Percentiles rank a stretch among this genome's conserved stretches.
Evolutionary conservation across 2,888 invertebrate species (phyloP).

Genomic region (Pseudococcus longispinus): DNA sequence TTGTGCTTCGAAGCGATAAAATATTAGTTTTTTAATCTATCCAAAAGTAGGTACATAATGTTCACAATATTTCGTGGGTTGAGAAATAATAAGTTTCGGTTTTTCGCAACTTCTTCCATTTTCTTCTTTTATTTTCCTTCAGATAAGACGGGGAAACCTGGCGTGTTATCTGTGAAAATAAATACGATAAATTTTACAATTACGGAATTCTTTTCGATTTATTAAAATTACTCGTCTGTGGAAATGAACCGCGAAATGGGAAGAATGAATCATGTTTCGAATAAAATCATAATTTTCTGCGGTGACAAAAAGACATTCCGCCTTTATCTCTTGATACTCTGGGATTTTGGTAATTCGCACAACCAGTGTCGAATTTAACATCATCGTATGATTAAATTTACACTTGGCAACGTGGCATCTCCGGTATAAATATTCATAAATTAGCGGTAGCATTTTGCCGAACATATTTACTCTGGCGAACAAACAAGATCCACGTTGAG

Average conservation of each 20-base stretch:
- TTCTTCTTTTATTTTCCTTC: not conserved
- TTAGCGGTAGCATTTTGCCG: slow-evolving; percentile 21
- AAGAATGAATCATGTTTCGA: too few species aligned
- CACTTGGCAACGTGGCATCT: not conserved
- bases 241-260: too few species aligned
- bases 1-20: not conserved
- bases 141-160: not conserved
- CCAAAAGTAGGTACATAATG: not conserved
- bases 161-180: not conserved
- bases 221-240: too few species aligned
- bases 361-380: not conserved
- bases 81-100: not conserved
- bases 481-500: not conserved
- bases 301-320: not conserved
- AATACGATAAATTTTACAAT: not conserved
- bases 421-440: slow-evolving; percentile 14
- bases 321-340: not conserved
- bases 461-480: not conserved
- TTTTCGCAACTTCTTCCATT: not conserved
- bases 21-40: not conserved
- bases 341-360: not conserved
- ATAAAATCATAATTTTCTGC: not conserved
- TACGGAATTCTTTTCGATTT: too few species aligned
- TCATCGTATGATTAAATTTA: slow-evolving; percentile 2
- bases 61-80: not conserved